Evolutionary conservation across 2,888 invertebrate genomes (phyloP).

Genomic region (Hecatera dysodea): DNA sequence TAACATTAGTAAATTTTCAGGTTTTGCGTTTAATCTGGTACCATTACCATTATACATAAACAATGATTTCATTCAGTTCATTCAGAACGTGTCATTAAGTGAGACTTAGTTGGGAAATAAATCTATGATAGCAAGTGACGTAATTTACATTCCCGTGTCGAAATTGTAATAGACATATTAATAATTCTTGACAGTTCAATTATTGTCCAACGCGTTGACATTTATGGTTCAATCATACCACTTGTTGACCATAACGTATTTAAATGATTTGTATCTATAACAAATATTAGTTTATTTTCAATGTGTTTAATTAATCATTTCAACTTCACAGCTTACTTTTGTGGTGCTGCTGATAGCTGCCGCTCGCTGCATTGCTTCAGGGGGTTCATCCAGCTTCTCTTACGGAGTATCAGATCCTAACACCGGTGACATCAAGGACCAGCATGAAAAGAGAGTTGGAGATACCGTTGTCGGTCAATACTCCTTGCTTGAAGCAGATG

Average conservation of each 20-base stretch:
- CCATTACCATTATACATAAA: too few relatives aligned
- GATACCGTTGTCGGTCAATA: slow-evolving; percentile 90
- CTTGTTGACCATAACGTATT: background rate
- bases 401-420: slow-evolving; percentile 82
- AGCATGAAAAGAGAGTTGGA: slow-evolving; percentile 91
- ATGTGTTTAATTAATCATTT: background rate
- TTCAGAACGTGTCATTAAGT: background rate
- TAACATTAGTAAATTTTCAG: too few relatives aligned
- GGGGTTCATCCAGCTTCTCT: slow-evolving; percentile 78
- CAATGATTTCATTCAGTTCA: background rate
- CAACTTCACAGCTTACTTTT: slow-evolving; percentile 76
- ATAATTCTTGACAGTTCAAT: slow-evolving; percentile 24
- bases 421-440: slow-evolving; percentile 83
- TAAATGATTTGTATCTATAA: background rate
- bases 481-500: slow-evolving; percentile 90
- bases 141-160: background rate
- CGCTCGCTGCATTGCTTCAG: slow-evolving; percentile 72
- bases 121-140: background rate
- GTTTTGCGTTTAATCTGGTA: too few relatives aligned
- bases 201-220: background rate
- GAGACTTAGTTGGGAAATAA: background rate
- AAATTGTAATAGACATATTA: background rate
- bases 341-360: slow-evolving; percentile 76
- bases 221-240: background rate
- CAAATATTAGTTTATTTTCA: background rate